phyloP scores from a whole-genome alignment of 1,140 invertebrate genomes.

The Euwallacea fornicatus region DNA sequence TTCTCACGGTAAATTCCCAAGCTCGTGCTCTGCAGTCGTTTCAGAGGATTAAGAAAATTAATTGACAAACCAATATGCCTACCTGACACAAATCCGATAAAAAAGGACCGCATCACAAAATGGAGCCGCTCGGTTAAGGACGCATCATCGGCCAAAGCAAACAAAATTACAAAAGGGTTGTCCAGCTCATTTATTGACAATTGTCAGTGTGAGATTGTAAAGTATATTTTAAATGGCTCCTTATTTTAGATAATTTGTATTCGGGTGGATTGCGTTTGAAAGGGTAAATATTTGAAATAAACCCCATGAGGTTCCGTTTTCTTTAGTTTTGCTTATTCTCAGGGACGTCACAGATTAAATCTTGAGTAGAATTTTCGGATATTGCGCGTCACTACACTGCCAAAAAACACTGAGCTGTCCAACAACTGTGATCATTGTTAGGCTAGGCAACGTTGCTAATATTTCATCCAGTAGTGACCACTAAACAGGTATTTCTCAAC shows the following conservation, averaged over 20 bases:
- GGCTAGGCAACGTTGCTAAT: no score
- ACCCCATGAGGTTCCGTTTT: no score
- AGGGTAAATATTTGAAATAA: conserved; percentile 5
- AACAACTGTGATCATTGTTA: no score
- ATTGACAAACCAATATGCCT: conserved; percentile 41
- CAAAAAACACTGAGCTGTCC: no score
- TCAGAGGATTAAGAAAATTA: conserved; percentile 39
- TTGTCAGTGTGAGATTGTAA: conserved; percentile 27
- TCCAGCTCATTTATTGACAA: conserved; percentile 37
- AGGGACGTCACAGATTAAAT: no score
- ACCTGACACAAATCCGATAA: conserved; percentile 42
- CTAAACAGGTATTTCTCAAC: no score
- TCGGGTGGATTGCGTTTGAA: conserved; percentile 21
- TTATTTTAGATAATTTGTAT: conserved; percentile 26
- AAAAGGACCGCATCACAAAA: conserved; percentile 36
- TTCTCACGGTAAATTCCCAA: conserved; percentile 41
- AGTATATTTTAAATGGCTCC: conserved; percentile 33
- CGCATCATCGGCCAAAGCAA: conserved; percentile 35
- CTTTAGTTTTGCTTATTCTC: no score
- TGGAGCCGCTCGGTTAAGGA: conserved; percentile 27
- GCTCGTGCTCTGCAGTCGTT: conserved; percentile 38
- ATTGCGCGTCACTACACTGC: no score
- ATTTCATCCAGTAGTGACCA: no score
- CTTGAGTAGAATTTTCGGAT: no score
- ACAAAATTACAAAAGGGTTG: conserved; percentile 33